phyloP scores from a whole-genome alignment of 1,140 invertebrate species.

The Tyrophagus putrescentiae region DNA sequence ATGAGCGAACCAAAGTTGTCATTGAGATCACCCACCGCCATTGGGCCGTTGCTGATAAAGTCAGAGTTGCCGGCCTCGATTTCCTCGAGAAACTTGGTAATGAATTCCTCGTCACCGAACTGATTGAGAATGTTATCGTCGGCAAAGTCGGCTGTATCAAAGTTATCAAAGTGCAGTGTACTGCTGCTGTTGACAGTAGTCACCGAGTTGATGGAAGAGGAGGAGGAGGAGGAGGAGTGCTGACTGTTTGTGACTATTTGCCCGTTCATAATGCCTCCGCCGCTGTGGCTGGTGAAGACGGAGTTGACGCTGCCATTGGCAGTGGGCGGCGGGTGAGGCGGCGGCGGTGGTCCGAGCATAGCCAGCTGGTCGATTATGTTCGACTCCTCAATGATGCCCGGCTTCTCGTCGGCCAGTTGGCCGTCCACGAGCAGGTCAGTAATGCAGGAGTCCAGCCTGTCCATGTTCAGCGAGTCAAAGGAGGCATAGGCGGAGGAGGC shows the following conservation, averaged over 20 bases:
- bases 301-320: neutral
- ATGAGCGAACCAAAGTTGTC: neutral
- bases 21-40: neutral
- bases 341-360: neutral
- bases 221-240: neutral
- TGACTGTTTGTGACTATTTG: neutral
- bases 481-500: neutral
- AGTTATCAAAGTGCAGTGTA: conserved; percentile 7
- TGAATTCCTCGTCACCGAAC: neutral
- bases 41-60: neutral
- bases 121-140: neutral
- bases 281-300: neutral
- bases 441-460: neutral
- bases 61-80: neutral
- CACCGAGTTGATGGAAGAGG: too few species aligned
- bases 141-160: neutral
- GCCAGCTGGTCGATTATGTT: neutral
- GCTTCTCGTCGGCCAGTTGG: neutral
- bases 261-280: neutral
- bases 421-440: neutral
- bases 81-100: conserved; percentile 5
- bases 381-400: neutral
- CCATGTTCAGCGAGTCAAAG: neutral
- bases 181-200: too few species aligned
- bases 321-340: neutral